Conservation (phyloP, 2,113 vertebrate species). For the Eulemur rufifrons region DNA sequence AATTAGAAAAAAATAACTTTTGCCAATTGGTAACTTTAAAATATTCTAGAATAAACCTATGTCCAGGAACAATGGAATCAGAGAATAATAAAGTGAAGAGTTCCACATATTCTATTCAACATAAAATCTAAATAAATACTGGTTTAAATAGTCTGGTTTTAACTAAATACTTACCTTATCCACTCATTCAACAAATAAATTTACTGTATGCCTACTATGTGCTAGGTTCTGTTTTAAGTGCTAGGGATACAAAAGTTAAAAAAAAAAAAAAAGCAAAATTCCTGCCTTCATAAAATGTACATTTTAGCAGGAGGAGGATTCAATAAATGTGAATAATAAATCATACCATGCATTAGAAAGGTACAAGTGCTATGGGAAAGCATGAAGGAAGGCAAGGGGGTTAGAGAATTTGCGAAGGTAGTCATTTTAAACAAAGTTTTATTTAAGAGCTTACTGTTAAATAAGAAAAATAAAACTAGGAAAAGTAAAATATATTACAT, state of each 20-base stretch:
- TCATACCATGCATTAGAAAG: too few relatives aligned
- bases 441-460: too few relatives aligned
- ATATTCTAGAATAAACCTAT: not conserved
- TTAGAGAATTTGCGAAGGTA: too few relatives aligned
- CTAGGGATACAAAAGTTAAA: not conserved
- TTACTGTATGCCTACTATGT: not conserved
- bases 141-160: not conserved
- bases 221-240: not conserved
- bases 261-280: not conserved
- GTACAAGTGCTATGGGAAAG: too few relatives aligned
- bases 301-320: too few relatives aligned
- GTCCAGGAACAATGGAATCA: not conserved
- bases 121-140: not conserved
- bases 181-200: not conserved
- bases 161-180: not conserved
- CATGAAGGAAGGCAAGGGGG: too few relatives aligned
- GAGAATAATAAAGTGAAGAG: not conserved
- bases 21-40: not conserved
- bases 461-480: too few relatives aligned
- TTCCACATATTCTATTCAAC: not conserved
- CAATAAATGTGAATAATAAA: too few relatives aligned
- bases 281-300: too few relatives aligned
- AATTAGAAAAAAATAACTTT: not conserved
- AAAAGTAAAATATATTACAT: too few relatives aligned
- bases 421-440: too few relatives aligned